A percentile compares a stretch with the other conserved stretches of the same genome.
Conservation (phyloP, 2,888 invertebrate species). For the Desoria tigrina region DNA sequence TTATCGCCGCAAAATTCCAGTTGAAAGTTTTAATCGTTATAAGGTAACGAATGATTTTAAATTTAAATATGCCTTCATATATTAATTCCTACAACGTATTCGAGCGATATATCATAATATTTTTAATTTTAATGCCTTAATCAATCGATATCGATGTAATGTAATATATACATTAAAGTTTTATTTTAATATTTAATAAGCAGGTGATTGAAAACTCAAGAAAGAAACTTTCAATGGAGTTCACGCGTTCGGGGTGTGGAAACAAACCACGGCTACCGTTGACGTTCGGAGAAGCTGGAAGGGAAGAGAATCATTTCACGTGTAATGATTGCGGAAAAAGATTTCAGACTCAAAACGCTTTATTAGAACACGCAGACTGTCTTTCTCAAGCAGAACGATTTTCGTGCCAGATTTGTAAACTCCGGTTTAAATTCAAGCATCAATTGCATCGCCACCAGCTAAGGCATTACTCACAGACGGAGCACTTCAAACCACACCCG, state of each 20-base stretch:
- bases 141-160: no score
- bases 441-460: slow-evolving; percentile 9
- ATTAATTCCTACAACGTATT: no score
- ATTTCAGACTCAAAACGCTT: slow-evolving; percentile 3
- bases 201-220: no score
- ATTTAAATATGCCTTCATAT: background rate
- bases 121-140: no score
- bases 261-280: no score
- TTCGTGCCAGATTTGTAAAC: slow-evolving; percentile 4
- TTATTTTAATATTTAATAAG: no score
- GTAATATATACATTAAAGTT: no score
- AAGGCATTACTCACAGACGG: background rate
- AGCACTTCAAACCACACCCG: background rate
- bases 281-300: no score
- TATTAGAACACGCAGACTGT: background rate
- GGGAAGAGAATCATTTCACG: background rate
- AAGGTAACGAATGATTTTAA: background rate
- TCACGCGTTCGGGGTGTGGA: no score
- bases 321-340: slow-evolving; percentile 11
- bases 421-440: slow-evolving; percentile 11
- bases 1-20: background rate
- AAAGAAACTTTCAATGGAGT: no score
- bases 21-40: background rate
- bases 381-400: slow-evolving; percentile 2
- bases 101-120: no score